Evolutionary conservation across 2,888 invertebrate species (phyloP).

Genomic region (Xestobium rufovillosum): DNA sequence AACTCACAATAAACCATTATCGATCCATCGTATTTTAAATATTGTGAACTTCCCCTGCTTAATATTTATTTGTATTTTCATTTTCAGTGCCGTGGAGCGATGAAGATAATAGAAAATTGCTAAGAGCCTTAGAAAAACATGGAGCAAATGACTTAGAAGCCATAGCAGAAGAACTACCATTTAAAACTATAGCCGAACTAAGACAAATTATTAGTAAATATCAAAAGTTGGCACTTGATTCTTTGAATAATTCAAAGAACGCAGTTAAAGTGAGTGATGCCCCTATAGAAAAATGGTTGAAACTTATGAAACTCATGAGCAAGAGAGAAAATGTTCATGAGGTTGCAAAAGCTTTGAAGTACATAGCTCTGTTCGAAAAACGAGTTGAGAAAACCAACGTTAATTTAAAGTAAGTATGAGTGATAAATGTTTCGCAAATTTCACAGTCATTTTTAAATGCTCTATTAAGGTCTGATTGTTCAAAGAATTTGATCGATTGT

Average conservation of each 20-base stretch:
- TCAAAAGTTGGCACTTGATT: conserved; percentile 24
- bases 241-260: conserved; percentile 14
- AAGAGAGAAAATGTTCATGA: conserved; percentile 20
- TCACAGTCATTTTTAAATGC: no score
- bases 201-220: conserved; percentile 30
- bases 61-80: no score
- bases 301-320: conserved; percentile 26
- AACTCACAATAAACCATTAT: no score
- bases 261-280: conserved; percentile 21
- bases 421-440: neutral
- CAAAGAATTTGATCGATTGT: no score
- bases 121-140: conserved; percentile 29
- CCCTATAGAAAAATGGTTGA: conserved; percentile 33
- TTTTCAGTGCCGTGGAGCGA: conserved; percentile 30
- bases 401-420: conserved; percentile 28
- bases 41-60: no score
- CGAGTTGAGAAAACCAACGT: conserved; percentile 22
- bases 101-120: conserved; percentile 29
- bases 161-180: conserved; percentile 30
- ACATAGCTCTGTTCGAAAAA: conserved; percentile 35
- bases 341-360: conserved; percentile 35
- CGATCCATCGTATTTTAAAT: no score
- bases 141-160: conserved; percentile 30
- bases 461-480: no score
- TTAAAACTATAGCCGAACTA: conserved; percentile 31